Conservation (phyloP, 2,113 vertebrate species). For the Equus quagga region DNA sequence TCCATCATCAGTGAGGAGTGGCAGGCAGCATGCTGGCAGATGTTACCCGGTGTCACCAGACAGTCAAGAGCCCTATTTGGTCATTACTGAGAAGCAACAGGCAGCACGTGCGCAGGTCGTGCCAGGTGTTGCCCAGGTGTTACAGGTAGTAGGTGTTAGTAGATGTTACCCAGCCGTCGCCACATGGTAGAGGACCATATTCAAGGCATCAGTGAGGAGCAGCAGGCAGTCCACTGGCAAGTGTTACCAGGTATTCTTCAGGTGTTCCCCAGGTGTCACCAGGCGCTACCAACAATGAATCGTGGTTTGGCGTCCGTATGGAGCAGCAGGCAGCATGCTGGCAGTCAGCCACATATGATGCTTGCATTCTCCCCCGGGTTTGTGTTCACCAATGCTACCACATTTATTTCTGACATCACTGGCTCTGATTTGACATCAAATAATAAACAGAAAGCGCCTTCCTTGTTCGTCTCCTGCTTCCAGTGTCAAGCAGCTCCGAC, state of each 20-base stretch:
- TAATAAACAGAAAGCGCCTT: no score
- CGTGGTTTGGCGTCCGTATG: no score
- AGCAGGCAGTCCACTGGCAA: neutral
- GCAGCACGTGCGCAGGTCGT: neutral
- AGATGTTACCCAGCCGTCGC: neutral
- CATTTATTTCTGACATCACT: no score
- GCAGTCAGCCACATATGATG: fast-evolving
- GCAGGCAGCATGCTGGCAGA: neutral
- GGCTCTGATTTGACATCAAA: neutral
- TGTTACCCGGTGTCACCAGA: neutral
- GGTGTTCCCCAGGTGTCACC: neutral
- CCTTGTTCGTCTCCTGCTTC: neutral
- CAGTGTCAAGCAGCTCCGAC: fast-evolving
- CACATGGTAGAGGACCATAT: no score
- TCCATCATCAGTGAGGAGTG: neutral
- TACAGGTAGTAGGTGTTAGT: neutral
- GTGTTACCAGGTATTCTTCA: neutral
- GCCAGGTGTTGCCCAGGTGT: neutral
- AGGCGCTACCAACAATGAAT: fast-evolving
- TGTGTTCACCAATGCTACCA: fast-evolving
- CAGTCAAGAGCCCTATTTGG: fast-evolving
- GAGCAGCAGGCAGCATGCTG: no score
- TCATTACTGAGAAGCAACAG: neutral
- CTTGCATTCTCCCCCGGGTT: fast-evolving
- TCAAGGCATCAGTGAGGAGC: neutral